A percentile compares a stretch with the other conserved stretches of the same genome.
Conservation (phyloP, 2,113 vertebrate genomes). For the Syngnathoides biaculeatus region DNA sequence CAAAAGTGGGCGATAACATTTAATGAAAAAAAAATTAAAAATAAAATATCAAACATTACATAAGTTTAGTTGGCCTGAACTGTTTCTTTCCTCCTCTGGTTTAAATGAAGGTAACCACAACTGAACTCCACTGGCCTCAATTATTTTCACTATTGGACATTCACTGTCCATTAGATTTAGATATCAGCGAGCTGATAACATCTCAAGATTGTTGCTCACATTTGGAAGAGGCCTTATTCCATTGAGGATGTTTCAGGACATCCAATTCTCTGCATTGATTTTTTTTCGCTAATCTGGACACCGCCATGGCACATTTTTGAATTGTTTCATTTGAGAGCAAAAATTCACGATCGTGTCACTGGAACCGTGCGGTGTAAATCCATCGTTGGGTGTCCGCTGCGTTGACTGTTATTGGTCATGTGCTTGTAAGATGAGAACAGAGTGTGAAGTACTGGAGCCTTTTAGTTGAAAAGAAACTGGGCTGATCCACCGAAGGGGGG, state of each 20-base stretch:
- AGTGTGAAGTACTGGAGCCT: slow-evolving; percentile 36
- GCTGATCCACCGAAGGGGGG: slow-evolving; percentile 54
- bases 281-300: neutral
- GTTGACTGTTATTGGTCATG: slow-evolving; percentile 3
- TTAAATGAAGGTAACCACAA: neutral
- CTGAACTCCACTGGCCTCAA: neutral
- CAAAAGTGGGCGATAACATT: neutral
- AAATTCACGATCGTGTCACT: neutral
- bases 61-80: neutral
- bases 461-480: slow-evolving; percentile 43
- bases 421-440: slow-evolving; percentile 21
- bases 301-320: neutral
- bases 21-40: neutral
- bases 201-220: neutral
- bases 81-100: neutral
- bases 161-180: neutral
- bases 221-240: neutral
- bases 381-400: neutral
- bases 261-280: neutral
- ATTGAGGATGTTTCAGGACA: neutral
- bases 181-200: neutral
- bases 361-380: neutral
- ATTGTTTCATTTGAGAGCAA: neutral
- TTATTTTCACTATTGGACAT: neutral
- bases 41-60: neutral